Evolutionary conservation across 2,888 invertebrate genomes (phyloP).

Genomic region (Ellobium chinense): DNA sequence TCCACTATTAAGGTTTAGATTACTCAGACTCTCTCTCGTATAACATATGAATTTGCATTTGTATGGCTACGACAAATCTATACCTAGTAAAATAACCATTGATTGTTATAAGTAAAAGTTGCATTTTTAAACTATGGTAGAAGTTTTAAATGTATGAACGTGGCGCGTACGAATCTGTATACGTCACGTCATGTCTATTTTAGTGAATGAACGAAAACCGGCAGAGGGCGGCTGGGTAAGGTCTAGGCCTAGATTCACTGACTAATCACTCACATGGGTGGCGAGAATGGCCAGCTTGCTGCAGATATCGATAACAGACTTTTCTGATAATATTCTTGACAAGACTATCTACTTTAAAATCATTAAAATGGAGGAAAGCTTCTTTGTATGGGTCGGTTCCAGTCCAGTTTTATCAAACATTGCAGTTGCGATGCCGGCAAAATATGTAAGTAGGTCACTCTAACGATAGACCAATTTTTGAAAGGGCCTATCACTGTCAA

Average conservation of each 20-base stretch:
- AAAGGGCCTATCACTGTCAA: too few species aligned
- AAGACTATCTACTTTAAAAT: slow-evolving; percentile 63
- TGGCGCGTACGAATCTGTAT: slow-evolving; percentile 12
- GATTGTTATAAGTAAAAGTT: too few species aligned
- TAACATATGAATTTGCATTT: too few species aligned
- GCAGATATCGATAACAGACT: slow-evolving; percentile 38
- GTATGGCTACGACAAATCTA: too few species aligned
- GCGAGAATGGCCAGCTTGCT: not conserved
- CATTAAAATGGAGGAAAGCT: slow-evolving; percentile 63
- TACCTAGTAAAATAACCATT: too few species aligned
- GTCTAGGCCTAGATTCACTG: not conserved
- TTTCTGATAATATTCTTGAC: slow-evolving; percentile 38
- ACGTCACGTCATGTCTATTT: slow-evolving; percentile 27
- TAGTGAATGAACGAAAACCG: slow-evolving; percentile 4
- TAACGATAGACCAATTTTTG: too few species aligned
- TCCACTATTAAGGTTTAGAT: too few species aligned
- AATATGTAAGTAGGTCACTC: slow-evolving; percentile 57
- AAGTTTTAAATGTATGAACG: not conserved
- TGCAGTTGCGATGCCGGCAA: slow-evolving; percentile 67
- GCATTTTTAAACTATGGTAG: too few species aligned
- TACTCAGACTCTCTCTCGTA: too few species aligned
- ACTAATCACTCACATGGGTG: slow-evolving; percentile 1
- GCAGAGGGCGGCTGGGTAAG: not conserved
- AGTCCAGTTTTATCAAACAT: slow-evolving; percentile 62
- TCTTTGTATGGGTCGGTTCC: slow-evolving; percentile 68